Evolutionary conservation across 1,140 invertebrate genomes (phyloP), one percentile per base, ranked within the genome.

Genomic region (Copidosoma floridanum): DNA sequence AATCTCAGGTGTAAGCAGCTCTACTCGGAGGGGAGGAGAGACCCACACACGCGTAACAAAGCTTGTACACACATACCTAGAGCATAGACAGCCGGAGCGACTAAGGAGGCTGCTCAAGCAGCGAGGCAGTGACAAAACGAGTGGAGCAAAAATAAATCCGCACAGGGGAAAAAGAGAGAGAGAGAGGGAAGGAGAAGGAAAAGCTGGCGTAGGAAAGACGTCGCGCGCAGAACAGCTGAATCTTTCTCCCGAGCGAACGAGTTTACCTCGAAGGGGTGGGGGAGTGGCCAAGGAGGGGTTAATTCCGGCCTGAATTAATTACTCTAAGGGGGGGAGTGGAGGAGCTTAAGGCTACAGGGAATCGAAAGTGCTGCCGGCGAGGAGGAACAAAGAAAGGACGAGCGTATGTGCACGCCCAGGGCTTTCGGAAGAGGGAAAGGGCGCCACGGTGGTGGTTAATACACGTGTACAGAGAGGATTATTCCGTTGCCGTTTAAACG

Each of bases 291-390:
- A n/a, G n/a, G n/a, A n/a, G n/a, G n/a, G 53, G 40, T 51, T 62
- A 51, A 62, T 62, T 62, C 38, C 38, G 35, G 14, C 18, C 18
- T 32, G 38, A 62, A 62, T 62, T 56, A 62, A 57, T 62, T 62
- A 48, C 52, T 10, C 6, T 27, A 54, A 18, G 14, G 46, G 5
- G 26, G 14, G 46, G 14, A 48, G 46, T 12, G 26, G 11, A 11
- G 46, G 21, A 14, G 46, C 12, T 14, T n/a, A 14, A 48, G 24
- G 44, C 23, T n/a, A n/a, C n/a, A n/a, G n/a, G n/a, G n/a, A n/a
- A n/a, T n/a, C n/a, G n/a, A n/a, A n/a, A n/a, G n/a, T n/a, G n/a
- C n/a, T n/a, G n/a, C n/a, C n/a, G n/a, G n/a, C n/a, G n/a, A n/a
- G n/a, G n/a, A n/a, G n/a, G 26, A 24, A 27, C 14, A 48, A 14